Evolutionary conservation across 2,797 vertebrate species (phyloP).

Genomic region (Cynopterus sphinx): DNA sequence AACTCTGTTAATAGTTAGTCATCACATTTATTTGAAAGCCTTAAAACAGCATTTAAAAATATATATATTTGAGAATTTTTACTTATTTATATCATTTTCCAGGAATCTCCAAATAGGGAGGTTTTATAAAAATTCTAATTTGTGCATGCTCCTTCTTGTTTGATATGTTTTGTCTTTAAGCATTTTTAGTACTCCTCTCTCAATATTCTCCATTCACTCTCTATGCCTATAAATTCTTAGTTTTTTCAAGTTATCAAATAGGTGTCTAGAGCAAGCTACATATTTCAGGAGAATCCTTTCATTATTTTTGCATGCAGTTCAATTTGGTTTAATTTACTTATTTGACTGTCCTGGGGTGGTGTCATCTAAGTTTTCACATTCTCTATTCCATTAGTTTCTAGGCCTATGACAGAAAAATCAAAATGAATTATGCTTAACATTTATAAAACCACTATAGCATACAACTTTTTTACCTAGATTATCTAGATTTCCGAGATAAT

Average conservation of each 20-base stretch:
- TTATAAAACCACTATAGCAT: not conserved
- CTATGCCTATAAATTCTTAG: not conserved
- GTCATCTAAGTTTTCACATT: not conserved
- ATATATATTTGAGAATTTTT: conserved; percentile 38
- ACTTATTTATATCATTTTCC: conserved; percentile 25
- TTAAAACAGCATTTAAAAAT: conserved; percentile 43
- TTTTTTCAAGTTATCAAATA: not conserved
- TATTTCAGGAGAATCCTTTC: not conserved
- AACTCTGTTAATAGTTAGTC: conserved; percentile 64
- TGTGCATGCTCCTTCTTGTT: not conserved
- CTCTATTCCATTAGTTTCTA: not conserved
- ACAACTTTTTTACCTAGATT: not conserved
- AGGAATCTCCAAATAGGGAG: not conserved
- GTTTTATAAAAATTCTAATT: not conserved
- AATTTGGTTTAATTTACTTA: not conserved
- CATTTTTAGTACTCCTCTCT: not conserved
- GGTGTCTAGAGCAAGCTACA: not conserved
- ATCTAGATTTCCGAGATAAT: not conserved
- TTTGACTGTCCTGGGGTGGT: not conserved
- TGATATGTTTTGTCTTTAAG: not conserved
- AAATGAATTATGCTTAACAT: not conserved
- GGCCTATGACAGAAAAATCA: not conserved
- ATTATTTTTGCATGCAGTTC: not conserved
- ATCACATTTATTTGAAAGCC: not conserved
- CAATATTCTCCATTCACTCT: not conserved